A percentile compares a stretch with the other conserved stretches of the same genome.
Evolutionary conservation across 2,113 vertebrate species (phyloP).

Genomic region (Ranitomeya imitator): DNA sequence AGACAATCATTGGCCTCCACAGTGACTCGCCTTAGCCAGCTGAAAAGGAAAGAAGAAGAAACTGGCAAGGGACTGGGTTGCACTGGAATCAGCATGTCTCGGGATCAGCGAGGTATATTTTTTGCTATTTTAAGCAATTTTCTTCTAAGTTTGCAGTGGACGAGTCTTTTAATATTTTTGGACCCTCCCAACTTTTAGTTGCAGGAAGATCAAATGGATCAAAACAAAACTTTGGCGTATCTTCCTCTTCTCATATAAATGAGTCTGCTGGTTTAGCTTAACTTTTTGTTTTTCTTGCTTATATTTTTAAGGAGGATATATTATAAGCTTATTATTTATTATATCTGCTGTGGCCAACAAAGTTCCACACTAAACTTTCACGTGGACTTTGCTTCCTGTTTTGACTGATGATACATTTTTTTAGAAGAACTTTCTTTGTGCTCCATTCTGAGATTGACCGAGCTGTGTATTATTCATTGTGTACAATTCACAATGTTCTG

Average conservation of each 20-base stretch:
- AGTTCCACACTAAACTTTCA: background rate
- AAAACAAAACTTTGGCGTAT: background rate
- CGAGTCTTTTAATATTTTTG: background rate
- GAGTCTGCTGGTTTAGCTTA: background rate
- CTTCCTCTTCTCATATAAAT: background rate
- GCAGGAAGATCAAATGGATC: background rate
- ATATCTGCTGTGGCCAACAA: background rate
- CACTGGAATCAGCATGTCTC: too few relatives aligned
- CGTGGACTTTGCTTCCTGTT: background rate
- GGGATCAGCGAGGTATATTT: too few relatives aligned
- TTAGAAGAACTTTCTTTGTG: background rate
- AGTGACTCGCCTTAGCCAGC: too few relatives aligned
- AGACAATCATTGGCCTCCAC: too few relatives aligned
- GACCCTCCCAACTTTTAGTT: background rate
- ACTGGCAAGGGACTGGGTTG: too few relatives aligned
- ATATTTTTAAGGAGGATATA: background rate
- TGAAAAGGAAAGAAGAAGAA: too few relatives aligned
- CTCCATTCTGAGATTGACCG: background rate
- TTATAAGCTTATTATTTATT: background rate
- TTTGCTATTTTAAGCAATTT: too few relatives aligned
- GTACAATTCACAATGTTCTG: background rate
- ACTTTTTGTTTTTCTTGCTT: background rate
- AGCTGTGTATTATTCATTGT: background rate
- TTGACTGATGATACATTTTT: background rate
- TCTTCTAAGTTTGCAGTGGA: too few relatives aligned